phyloP scores from a whole-genome alignment of 2,888 invertebrate species.

The Andrena chrysosceles region DNA sequence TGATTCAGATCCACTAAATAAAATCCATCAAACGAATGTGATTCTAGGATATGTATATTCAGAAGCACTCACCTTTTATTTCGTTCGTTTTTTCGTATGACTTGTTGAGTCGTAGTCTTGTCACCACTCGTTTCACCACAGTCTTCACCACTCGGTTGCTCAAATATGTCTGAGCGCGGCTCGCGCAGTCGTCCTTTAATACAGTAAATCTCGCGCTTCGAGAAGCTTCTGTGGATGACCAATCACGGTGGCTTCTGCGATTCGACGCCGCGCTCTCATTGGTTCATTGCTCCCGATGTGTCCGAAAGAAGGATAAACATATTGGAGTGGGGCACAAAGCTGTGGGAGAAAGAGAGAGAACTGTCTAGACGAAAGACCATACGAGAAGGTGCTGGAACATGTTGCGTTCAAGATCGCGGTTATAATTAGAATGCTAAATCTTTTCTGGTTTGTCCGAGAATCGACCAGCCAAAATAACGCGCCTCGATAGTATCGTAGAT shows the following conservation, averaged over 20 bases:
- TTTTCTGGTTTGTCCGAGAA: slow-evolving; percentile 38
- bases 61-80: slow-evolving; percentile 33
- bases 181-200: slow-evolving; percentile 54
- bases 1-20: not conserved
- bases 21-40: not conserved
- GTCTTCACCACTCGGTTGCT: slow-evolving; percentile 43
- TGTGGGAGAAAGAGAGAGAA: slow-evolving; percentile 12
- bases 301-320: slow-evolving; percentile 1
- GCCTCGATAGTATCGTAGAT: not conserved
- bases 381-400: slow-evolving; percentile 49
- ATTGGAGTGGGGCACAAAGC: not conserved
- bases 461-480: slow-evolving; percentile 3
- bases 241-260: slow-evolving; percentile 43
- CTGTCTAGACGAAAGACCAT: not conserved
- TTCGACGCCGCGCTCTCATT: slow-evolving; percentile 7
- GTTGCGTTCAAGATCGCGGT: slow-evolving; percentile 25
- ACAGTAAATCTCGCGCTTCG: slow-evolving; percentile 66
- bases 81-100: slow-evolving; percentile 32
- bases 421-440: slow-evolving; percentile 61
- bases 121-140: not conserved
- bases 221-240: slow-evolving; percentile 68
- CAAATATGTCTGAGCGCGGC: slow-evolving; percentile 31
- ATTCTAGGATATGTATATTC: not conserved
- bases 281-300: slow-evolving; percentile 1
- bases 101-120: slow-evolving; percentile 16